Evolutionary conservation across 2,113 vertebrate species (phyloP).

Genomic region (Pithys albifrons): DNA sequence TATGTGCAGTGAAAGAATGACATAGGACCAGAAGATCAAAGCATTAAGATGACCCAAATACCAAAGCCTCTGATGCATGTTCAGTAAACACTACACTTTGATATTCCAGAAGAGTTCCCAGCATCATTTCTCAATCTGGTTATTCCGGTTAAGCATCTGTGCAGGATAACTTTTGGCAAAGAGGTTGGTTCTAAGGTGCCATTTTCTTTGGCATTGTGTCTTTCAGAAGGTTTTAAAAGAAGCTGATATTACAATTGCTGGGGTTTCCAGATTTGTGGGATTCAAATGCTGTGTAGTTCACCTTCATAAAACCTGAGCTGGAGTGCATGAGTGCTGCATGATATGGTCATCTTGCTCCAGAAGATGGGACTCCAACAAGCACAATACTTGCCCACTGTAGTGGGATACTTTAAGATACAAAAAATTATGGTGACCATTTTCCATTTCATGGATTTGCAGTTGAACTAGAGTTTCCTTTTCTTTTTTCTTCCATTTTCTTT

Average conservation of each 20-base stretch:
- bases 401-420: background rate
- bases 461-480: background rate
- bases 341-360: background rate
- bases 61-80: conserved; percentile 36
- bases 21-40: background rate
- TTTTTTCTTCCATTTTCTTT: background rate
- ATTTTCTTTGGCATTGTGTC: background rate
- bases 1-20: background rate
- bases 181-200: background rate
- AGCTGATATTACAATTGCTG: background rate
- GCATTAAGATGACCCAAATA: conserved; percentile 48
- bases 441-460: background rate
- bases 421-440: background rate
- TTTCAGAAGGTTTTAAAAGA: background rate
- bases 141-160: conserved; percentile 22
- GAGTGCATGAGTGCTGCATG: background rate
- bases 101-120: background rate
- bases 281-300: background rate
- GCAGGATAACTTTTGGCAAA: background rate
- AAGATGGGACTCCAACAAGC: background rate
- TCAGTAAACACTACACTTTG: background rate
- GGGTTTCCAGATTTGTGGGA: background rate
- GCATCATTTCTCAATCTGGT: conserved; percentile 15
- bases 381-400: background rate
- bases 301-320: background rate